These are phyloP conservation scores for Zaprionus nigranus DNA, from an alignment of 1,140 invertebrate species.

Conservation along the genomic window DNA sequence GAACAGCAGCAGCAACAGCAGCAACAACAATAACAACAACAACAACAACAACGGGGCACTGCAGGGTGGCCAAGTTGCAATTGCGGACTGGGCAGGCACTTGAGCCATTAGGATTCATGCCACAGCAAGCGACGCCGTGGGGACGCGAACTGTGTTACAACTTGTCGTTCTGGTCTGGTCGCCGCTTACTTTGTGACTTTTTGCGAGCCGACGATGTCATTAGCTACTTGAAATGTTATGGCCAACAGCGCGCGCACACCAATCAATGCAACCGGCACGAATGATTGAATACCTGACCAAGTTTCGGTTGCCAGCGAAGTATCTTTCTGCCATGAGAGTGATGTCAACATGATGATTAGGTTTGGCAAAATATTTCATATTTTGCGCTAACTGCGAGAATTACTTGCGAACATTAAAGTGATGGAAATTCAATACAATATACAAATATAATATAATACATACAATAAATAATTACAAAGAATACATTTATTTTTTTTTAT, in stretches of 20 bases:
- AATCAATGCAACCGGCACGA: slow-evolving; percentile 4
- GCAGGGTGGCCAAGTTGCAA: slow-evolving; percentile 41
- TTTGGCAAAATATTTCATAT: background rate
- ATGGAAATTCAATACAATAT: too few relatives aligned
- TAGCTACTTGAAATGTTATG: slow-evolving; percentile 13
- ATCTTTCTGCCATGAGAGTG: background rate
- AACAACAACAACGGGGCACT: slow-evolving; percentile 3
- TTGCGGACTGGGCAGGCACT: slow-evolving; percentile 42
- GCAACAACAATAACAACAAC: background rate
- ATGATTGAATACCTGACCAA: background rate
- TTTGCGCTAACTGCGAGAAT: too few relatives aligned
- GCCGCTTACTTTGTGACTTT: background rate
- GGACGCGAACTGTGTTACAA: background rate
- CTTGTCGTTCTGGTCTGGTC: slow-evolving; percentile 14
- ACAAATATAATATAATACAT: too few relatives aligned
- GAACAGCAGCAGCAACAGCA: slow-evolving; percentile 3
- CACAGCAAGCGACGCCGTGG: slow-evolving; percentile 35
- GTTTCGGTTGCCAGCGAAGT: background rate
- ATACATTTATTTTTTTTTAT: too few relatives aligned
- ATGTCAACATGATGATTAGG: background rate
- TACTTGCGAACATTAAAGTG: too few relatives aligned
- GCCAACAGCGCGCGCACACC: background rate
- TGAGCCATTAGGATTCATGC: slow-evolving; percentile 70
- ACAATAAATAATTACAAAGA: too few relatives aligned
- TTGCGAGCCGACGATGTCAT: slow-evolving; percentile 17